These are phyloP conservation scores for Kryptopterus vitreolus DNA, from an alignment of 2,797 vertebrate genomes.

Conservation along the genomic window DNA sequence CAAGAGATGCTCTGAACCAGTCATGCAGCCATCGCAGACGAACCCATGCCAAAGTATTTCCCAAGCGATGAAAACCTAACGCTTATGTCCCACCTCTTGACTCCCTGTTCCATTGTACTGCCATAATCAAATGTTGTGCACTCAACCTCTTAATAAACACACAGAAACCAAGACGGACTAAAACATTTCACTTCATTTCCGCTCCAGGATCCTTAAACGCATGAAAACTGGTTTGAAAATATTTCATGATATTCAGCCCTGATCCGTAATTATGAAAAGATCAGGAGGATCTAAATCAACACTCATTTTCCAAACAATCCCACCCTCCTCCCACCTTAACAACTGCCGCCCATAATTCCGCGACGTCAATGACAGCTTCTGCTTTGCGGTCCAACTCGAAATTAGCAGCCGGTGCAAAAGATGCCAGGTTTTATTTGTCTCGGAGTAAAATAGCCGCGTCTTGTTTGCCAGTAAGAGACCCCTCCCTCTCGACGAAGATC, in stretches of 20 bases:
- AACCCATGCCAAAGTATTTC: too few relatives aligned
- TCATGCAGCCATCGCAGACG: too few relatives aligned
- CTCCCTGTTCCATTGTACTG: too few relatives aligned
- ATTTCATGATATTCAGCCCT: not conserved
- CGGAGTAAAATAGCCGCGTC: conserved; percentile 53
- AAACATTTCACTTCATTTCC: too few relatives aligned
- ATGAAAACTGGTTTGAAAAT: too few relatives aligned
- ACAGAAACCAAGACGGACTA: too few relatives aligned
- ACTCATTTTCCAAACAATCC: conserved; percentile 20
- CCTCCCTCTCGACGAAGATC: conserved; percentile 47
- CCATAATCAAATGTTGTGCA: too few relatives aligned
- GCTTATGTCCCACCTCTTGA: too few relatives aligned
- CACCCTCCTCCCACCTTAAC: conserved; percentile 6
- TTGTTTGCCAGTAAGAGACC: conserved; percentile 57
- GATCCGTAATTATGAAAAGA: conserved; percentile 5
- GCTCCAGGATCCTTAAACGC: too few relatives aligned
- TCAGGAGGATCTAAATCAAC: not conserved
- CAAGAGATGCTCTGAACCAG: too few relatives aligned
- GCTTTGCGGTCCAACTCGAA: conserved; percentile 26
- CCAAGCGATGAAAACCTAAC: too few relatives aligned
- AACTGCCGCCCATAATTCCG: conserved; percentile 12
- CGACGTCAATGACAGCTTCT: conserved; percentile 16
- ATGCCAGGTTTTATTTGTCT: conserved; percentile 51
- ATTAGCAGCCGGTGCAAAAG: conserved; percentile 32
- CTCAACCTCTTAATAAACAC: too few relatives aligned